These are phyloP conservation scores for Minunthozetes semirufus DNA, from an alignment of 2,888 invertebrate genomes.

Conservation along the genomic window DNA sequence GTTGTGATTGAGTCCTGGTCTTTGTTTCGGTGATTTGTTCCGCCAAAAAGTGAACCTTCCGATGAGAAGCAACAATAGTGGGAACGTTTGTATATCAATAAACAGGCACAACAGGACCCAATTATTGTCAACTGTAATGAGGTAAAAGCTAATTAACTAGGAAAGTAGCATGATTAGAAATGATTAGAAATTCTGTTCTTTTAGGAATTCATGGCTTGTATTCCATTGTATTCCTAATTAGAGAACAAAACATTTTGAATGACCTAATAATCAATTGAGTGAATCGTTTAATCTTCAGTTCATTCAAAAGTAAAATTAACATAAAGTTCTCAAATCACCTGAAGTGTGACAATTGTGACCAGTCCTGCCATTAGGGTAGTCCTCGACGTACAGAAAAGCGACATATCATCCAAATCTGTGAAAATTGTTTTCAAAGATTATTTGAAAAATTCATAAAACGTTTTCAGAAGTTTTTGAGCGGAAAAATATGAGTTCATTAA, in stretches of 20 bases:
- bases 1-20: slow-evolving; percentile 18
- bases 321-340: slow-evolving; percentile 9
- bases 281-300: neutral
- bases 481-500: too few species aligned
- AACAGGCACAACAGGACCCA: slow-evolving; percentile 33
- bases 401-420: neutral
- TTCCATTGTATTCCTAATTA: neutral
- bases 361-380: slow-evolving; percentile 34
- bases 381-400: slow-evolving; percentile 35
- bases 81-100: slow-evolving; percentile 31
- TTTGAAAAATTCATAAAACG: too few species aligned
- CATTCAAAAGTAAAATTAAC: neutral
- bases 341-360: slow-evolving; percentile 34
- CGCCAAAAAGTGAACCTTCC: neutral
- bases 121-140: slow-evolving; percentile 27
- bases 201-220: neutral
- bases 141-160: neutral
- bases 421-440: too few species aligned
- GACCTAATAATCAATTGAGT: too few species aligned
- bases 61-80: neutral
- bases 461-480: too few species aligned
- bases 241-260: too few species aligned
- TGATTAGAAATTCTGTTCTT: neutral
- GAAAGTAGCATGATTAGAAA: neutral
- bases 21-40: neutral